Evolutionary conservation across 2,113 vertebrate genomes (phyloP).

Genomic region (Machaerirhynchus nigripectus): DNA sequence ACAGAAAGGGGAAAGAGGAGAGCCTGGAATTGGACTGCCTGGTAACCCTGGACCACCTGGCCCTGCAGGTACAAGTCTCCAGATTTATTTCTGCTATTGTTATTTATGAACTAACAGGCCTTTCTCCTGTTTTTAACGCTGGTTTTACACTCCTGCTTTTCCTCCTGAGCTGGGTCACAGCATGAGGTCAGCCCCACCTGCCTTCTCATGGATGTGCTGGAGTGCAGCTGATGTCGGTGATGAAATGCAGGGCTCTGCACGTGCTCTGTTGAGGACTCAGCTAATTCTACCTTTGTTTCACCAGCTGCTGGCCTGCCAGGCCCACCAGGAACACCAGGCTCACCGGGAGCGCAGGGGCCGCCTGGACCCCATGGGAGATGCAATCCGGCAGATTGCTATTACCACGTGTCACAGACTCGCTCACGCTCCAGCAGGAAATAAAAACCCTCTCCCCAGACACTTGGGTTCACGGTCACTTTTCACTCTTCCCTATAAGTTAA

Average conservation of each 20-base stretch:
- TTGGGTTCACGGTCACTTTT: not conserved
- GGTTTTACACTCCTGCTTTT: not conserved
- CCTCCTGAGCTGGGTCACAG: not conserved
- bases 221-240: rapidly evolving
- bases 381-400: constrained; percentile 82
- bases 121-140: not conserved
- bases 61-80: constrained; percentile 80
- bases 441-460: not conserved
- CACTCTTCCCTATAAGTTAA: constrained; percentile 6
- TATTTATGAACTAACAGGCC: not conserved
- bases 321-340: constrained; percentile 70
- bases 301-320: constrained; percentile 76
- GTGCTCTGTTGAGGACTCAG: not conserved
- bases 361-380: constrained; percentile 85
- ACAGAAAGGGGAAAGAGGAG: constrained; percentile 96
- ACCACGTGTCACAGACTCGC: constrained; percentile 65
- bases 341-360: constrained; percentile 78
- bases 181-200: not conserved
- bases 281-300: constrained; percentile 68
- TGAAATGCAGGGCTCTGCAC: rapidly evolving
- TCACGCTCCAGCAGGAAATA: constrained; percentile 63
- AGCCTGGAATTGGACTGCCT: constrained; percentile 89
- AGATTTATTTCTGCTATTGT: not conserved
- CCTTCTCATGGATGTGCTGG: not conserved
- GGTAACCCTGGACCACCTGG: constrained; percentile 86